Conservation (phyloP, 2,888 invertebrate species). For the Drosophila koepferae region DNA sequence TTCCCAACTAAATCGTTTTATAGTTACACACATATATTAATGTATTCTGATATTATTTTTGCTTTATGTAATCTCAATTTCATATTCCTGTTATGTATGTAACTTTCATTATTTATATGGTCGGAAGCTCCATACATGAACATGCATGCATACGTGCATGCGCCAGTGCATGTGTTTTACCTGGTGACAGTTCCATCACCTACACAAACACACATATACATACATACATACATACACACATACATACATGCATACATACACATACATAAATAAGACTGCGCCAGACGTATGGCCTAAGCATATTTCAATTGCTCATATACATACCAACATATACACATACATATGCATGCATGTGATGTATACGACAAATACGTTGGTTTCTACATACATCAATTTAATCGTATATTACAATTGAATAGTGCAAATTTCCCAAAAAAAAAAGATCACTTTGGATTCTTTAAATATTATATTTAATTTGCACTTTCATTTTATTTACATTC, state of each 20-base stretch:
- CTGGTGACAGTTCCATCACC: constrained; percentile 44
- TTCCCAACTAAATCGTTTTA: constrained; percentile 31
- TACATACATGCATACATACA: background rate
- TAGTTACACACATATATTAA: constrained; percentile 5
- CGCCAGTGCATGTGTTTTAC: constrained; percentile 30
- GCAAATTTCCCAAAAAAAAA: constrained; percentile 25
- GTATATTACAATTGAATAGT: constrained; percentile 32
- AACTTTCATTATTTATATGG: constrained; percentile 8
- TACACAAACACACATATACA: background rate
- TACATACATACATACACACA: background rate
- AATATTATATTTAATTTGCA: constrained; percentile 34
- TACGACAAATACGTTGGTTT: constrained; percentile 30
- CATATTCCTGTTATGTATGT: constrained; percentile 17
- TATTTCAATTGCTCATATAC: constrained; percentile 3
- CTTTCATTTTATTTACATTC: constrained; percentile 31
- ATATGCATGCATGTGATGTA: constrained; percentile 45
- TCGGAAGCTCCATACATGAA: constrained; percentile 44
- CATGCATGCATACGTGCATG: constrained; percentile 9
- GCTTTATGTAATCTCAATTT: constrained; percentile 34
- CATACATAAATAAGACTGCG: constrained; percentile 39
- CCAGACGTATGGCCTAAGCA: constrained; percentile 13
- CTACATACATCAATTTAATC: constrained; percentile 10
- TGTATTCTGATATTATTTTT: constrained; percentile 36
- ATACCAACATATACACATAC: constrained; percentile 3
- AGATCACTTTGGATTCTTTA: background rate